A percentile compares a stretch with the other conserved stretches of the same genome.
phyloP scores from a whole-genome alignment of 2,113 vertebrate genomes.

The Tragelaphus scriptus region DNA sequence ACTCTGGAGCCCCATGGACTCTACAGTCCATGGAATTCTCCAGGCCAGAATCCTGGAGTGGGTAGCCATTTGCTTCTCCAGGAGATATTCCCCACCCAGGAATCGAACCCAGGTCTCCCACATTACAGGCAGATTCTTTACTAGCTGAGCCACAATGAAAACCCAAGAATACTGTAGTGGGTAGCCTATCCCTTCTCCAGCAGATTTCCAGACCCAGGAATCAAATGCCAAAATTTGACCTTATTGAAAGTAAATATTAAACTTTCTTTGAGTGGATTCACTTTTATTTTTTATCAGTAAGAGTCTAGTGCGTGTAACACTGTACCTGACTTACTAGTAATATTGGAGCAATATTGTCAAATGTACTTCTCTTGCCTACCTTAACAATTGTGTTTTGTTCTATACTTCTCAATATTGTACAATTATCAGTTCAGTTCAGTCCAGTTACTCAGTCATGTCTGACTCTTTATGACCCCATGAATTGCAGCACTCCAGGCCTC shows the following conservation, averaged over 20 bases:
- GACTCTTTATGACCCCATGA: too few relatives aligned
- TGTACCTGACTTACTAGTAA: background rate
- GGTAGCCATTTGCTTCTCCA: background rate
- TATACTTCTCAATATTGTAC: background rate
- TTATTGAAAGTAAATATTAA: background rate
- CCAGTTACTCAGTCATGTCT: too few relatives aligned
- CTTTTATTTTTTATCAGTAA: background rate
- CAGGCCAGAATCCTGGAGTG: background rate
- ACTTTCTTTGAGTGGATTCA: background rate
- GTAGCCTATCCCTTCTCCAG: background rate
- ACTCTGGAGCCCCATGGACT: background rate
- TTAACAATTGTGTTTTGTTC: background rate
- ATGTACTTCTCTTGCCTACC: background rate
- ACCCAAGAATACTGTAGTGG: background rate
- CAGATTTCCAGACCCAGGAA: background rate
- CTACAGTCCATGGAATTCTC: background rate
- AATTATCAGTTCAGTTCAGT: background rate
- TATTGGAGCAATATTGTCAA: background rate
- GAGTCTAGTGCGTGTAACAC: background rate
- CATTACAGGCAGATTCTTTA: background rate
- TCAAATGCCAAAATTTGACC: background rate
- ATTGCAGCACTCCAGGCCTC: too few relatives aligned
- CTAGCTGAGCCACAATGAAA: background rate
- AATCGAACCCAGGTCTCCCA: background rate
- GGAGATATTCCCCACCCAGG: background rate